A percentile compares a stretch with the other conserved stretches of the same genome.
Evolutionary conservation across 2,888 invertebrate genomes (phyloP).

Genomic region (Ellobium chinense): DNA sequence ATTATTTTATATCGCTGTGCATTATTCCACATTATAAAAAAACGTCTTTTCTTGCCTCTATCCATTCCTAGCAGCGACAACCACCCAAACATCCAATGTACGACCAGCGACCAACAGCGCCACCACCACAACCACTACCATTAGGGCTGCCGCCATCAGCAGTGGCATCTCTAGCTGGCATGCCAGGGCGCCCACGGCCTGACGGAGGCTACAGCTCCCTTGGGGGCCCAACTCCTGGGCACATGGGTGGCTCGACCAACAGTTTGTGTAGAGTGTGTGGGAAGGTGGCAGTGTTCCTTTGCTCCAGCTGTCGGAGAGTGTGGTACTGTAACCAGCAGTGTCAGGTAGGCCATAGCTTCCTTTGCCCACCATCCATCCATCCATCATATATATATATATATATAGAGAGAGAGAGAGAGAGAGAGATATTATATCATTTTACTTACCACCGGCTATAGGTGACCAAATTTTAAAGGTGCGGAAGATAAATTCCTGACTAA

Average conservation of each 20-base stretch:
- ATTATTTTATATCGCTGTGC: too few species aligned
- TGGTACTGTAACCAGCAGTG: conserved; percentile 97
- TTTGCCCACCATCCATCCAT: too few species aligned
- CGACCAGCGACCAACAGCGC: background rate
- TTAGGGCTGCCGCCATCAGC: background rate
- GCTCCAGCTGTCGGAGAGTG: conserved; percentile 66
- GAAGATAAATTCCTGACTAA: too few species aligned
- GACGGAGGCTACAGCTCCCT: background rate
- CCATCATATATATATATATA: too few species aligned
- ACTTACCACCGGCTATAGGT: too few species aligned
- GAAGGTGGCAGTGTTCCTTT: conserved; percentile 65
- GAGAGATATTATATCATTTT: too few species aligned
- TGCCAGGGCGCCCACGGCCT: background rate
- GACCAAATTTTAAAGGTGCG: too few species aligned
- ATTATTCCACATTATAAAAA: background rate
- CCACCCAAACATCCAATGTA: conserved; percentile 13
- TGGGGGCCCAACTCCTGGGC: background rate
- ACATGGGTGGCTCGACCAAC: conserved; percentile 45
- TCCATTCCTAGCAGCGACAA: conserved; percentile 15
- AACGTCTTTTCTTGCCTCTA: background rate
- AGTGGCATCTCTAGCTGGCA: background rate
- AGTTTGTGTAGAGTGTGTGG: conserved; percentile 65
- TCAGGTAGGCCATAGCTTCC: too few species aligned
- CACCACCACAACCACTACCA: conserved; percentile 22
- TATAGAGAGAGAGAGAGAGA: too few species aligned